A percentile compares a stretch with the other conserved stretches of the same genome.
Evolutionary conservation across 2,888 invertebrate genomes (phyloP).

Genomic region (Acleris emargana): DNA sequence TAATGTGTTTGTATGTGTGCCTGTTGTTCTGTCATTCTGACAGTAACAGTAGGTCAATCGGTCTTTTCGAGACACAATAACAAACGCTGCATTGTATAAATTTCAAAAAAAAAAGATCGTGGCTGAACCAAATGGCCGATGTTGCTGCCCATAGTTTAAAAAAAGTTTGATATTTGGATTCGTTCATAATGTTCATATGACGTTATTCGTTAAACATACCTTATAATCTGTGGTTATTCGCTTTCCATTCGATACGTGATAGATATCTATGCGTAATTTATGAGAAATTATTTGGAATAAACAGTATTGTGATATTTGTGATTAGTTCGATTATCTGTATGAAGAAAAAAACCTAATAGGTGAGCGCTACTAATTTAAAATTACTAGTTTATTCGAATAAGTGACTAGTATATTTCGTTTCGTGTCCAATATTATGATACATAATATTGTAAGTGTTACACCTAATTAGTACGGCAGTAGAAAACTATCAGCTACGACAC

Average conservation of each 20-base stretch:
- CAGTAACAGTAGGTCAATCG: not conserved
- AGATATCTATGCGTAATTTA: slow-evolving; percentile 17
- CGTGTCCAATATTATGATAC: slow-evolving; percentile 21
- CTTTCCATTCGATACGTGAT: slow-evolving; percentile 23
- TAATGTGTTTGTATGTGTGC: no score
- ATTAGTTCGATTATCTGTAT: slow-evolving; percentile 17
- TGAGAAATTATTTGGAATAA: slow-evolving; percentile 21
- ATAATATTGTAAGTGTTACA: not conserved
- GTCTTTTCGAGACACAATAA: slow-evolving; percentile 9
- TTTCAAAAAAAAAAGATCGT: not conserved
- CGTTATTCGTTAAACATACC: no score
- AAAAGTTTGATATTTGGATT: slow-evolving; percentile 9
- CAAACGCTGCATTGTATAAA: not conserved
- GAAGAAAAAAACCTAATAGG: slow-evolving; percentile 19
- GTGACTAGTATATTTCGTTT: slow-evolving; percentile 14
- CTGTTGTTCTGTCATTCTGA: no score
- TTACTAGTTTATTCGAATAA: not conserved
- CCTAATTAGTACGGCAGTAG: slow-evolving; percentile 16
- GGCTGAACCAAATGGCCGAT: not conserved
- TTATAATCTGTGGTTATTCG: slow-evolving; percentile 20
- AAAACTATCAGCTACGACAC: slow-evolving; percentile 9
- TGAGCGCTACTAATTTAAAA: not conserved
- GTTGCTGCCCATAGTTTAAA: not conserved
- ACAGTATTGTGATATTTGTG: slow-evolving; percentile 13
- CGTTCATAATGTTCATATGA: not conserved